Percentiles rank a stretch among this genome's conserved stretches.
These are phyloP conservation scores for Nemotelus nigrinus DNA, from an alignment of 2,888 invertebrate genomes.

Conservation along the genomic window DNA sequence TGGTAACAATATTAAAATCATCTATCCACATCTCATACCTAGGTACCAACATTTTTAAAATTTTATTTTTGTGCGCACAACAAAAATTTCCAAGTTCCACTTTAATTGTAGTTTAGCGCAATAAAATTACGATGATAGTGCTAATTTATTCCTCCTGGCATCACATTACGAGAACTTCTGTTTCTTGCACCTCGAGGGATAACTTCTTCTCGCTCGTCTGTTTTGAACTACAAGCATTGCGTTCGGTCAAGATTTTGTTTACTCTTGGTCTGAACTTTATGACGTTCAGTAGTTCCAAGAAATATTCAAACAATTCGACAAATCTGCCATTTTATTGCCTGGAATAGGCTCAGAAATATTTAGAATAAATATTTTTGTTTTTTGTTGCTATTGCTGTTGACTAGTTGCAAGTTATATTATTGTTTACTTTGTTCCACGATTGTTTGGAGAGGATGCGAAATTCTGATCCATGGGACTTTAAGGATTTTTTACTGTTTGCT, in stretches of 20 bases:
- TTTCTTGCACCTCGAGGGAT: slow-evolving; percentile 48
- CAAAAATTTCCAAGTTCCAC: background rate
- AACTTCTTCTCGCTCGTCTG: slow-evolving; percentile 3
- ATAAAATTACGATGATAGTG: slow-evolving; percentile 64
- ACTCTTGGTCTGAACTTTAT: slow-evolving; percentile 33
- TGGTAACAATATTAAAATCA: too few species aligned
- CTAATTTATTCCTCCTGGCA: slow-evolving; percentile 58
- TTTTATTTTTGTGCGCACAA: too few species aligned
- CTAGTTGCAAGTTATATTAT: background rate
- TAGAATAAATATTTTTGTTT: background rate
- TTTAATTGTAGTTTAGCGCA: slow-evolving; percentile 55
- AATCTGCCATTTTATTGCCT: slow-evolving; percentile 32
- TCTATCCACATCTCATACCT: too few species aligned
- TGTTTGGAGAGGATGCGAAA: background rate
- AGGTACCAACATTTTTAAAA: too few species aligned
- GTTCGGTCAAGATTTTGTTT: slow-evolving; percentile 12
- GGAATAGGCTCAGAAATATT: slow-evolving; percentile 7
- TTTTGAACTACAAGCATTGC: background rate
- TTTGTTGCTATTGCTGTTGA: slow-evolving; percentile 6
- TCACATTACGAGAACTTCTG: slow-evolving; percentile 45
- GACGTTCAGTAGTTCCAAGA: slow-evolving; percentile 35
- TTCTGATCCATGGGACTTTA: too few species aligned
- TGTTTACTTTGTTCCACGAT: background rate
- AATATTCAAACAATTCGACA: slow-evolving; percentile 31
- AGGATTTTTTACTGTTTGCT: too few species aligned